Evolutionary conservation across 2,888 invertebrate genomes (phyloP), one percentile per base, ranked within the genome.

Genomic region (Drosophila helvetica): DNA sequence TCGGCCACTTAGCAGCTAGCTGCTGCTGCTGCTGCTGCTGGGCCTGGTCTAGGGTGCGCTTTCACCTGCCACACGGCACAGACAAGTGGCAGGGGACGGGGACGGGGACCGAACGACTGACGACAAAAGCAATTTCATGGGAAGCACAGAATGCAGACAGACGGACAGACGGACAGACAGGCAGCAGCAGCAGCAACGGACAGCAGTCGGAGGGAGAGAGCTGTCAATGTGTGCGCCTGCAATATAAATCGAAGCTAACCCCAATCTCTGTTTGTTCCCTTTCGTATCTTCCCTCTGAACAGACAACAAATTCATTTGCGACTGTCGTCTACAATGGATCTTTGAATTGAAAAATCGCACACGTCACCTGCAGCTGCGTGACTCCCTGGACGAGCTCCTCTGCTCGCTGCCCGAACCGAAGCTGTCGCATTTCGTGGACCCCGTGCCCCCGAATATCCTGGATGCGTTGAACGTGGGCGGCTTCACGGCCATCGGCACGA

Each of bases 301-400:
- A 97, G 97, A 95, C 86, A 97, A 97, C 93, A 95, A 94, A 91
- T 95, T 97, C 92, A 94, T 95, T 82, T 97, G 97, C 92, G 96
- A 96, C 93, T 96, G 96, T 91, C 95, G 96, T 78, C 93, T 97
- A 79, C 94, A 95, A 79, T 97, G 97, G 97, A 94, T 96, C 92
- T 95, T 95, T 92, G 93, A 93, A 51, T 92, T 97, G 70, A 91
- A 85, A 86, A 90, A 95, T 91, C 96, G 96, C 79, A 96, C 96
- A 76, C 94, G 94, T 91, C 96, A 95, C 90, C 93, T 93, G 79
- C 94, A 94, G 85, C 94, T 96, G 75, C 94, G 94, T 79, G 94
- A 94, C 79, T 94, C 95, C 38, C 93, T 96, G 57, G 95, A 96
- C 83, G 94, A 94, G 70, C 93, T 96, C 77, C 95, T 94, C 66